Base-by-base conservation (phyloP, 2,888 invertebrate species). In the Esperia sulphurella region DNA sequence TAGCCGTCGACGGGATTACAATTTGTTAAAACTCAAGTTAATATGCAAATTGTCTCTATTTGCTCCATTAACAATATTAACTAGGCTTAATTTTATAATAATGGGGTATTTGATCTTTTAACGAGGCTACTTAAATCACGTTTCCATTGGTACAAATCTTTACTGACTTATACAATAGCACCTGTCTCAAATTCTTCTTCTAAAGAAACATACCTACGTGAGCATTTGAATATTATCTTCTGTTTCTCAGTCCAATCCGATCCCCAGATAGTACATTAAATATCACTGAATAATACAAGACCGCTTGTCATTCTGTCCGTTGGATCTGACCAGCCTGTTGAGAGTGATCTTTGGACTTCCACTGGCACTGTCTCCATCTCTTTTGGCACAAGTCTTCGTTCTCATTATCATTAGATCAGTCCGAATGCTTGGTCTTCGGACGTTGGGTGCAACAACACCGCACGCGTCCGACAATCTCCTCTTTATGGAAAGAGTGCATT, bases 381-480 rank as follows among this genome's bases (percentile, higher is more conserved):
- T 93, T 79, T 93, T 90, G 66, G 93, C 93, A 86, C 94, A 93
- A 52, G 95, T 95, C 86, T 95, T 95, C 60, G 94, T 95, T 77
- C 95, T 93, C 93, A 96, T 95, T 65, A 96, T 94, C 93, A 96
- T 94, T 60, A 96, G 91, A 77, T 97, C 97, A 6, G 96, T 97
- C 54, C 96, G 91, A 58, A 97, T 95, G 79, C 96, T 96, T 31
- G 97, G 97, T 41, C 97, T 90, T 45, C 96, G 90, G 0, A 95
- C 96, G 71, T 96, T 96, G 1, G 96, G 95, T n/a, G 96, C 95
- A 14, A 96, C 95, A 6, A 96, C 95, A 4, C 96, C 96, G 68
- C 96, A 96, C 1, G 96, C 96, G 70, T 96, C 96, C 57, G 96
- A 96, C 59, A 96, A 84, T 45, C 95, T 91, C 51, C 96, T 90